Conservation (phyloP, 2,113 vertebrate genomes). For the Syrmaticus mikado region DNA sequence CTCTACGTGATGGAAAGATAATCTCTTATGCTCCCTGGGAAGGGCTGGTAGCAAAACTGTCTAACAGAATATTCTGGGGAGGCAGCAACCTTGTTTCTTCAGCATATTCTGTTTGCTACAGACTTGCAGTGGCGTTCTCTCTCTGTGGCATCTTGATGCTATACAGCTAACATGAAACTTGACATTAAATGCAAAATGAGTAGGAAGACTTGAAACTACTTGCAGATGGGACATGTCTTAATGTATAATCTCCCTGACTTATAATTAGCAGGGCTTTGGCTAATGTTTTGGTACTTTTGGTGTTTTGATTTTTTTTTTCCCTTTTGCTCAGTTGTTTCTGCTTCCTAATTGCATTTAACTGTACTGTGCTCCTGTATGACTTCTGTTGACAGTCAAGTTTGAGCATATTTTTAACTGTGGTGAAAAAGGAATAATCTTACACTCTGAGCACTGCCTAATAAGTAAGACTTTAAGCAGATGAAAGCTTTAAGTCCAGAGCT, state of each 20-base stretch:
- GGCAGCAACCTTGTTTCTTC: not conserved
- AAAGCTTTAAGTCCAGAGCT: not conserved
- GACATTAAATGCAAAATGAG: not conserved
- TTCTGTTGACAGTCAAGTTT: not conserved
- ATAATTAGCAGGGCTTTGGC: not conserved
- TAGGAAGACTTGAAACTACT: not conserved
- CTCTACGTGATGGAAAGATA: slow-evolving; percentile 13
- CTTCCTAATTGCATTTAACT: not conserved
- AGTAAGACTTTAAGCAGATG: not conserved
- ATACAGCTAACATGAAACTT: not conserved
- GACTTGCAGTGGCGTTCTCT: not conserved
- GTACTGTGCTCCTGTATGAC: not conserved
- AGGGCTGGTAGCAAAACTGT: slow-evolving; percentile 9
- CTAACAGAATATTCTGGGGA: not conserved
- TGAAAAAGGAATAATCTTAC: not conserved
- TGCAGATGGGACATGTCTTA: not conserved
- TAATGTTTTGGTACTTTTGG: not conserved
- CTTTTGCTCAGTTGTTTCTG: not conserved
- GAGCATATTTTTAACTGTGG: not conserved
- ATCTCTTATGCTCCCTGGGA: not conserved
- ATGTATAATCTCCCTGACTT: not conserved
- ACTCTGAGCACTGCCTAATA: not conserved
- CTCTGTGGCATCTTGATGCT: not conserved
- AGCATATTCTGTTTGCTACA: not conserved
- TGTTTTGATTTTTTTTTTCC: not conserved